phyloP scores from a whole-genome alignment of 1,140 invertebrate genomes.

The Apis laboriosa region DNA sequence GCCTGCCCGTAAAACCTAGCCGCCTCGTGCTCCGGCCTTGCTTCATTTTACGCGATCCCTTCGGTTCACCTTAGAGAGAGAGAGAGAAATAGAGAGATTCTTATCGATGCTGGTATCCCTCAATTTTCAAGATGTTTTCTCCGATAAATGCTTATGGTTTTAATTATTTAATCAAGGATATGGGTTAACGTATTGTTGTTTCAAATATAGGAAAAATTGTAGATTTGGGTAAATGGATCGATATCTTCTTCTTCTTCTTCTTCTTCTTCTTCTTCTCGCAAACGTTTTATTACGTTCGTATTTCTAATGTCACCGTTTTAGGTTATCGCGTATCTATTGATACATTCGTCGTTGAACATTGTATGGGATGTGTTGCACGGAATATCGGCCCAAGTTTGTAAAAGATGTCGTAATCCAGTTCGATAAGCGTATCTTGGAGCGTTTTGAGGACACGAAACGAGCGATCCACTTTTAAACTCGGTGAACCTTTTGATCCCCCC shows the following conservation, averaged over 20 bases:
- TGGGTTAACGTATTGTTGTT: too few species aligned
- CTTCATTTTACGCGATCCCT: background rate
- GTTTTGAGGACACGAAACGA: background rate
- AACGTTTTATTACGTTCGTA: background rate
- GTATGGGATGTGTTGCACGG: background rate
- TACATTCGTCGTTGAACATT: background rate
- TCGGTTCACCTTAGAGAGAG: too few species aligned
- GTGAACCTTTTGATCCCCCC: background rate
- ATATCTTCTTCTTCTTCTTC: background rate
- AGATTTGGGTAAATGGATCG: background rate
- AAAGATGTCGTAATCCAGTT: background rate
- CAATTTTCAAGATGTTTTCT: too few species aligned
- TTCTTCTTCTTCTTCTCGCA: too few species aligned
- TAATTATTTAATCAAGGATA: too few species aligned
- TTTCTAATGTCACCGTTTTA: background rate
- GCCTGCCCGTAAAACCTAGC: background rate
- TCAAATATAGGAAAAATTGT: too few species aligned
- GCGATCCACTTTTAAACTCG: background rate
- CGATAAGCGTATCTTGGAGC: conserved; percentile 7
- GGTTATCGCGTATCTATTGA: background rate
- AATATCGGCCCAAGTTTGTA: background rate
- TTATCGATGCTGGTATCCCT: too few species aligned
- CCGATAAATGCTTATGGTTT: too few species aligned
- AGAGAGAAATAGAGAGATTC: too few species aligned
- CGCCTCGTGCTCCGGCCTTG: background rate